These are phyloP conservation scores for Lycophotia porphyrea DNA, from an alignment of 2,888 invertebrate species.

Conservation along the genomic window DNA sequence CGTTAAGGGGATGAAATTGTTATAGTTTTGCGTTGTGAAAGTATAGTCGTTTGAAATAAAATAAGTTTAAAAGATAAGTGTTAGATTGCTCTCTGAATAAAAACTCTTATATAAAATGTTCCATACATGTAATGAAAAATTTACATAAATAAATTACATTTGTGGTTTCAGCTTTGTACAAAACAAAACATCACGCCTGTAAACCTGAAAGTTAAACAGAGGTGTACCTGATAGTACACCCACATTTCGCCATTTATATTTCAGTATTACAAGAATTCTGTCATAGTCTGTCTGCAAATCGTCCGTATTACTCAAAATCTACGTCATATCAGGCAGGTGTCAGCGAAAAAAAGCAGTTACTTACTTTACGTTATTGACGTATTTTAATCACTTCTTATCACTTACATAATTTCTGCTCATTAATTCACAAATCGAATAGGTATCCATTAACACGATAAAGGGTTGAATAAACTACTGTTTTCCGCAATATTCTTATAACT, in stretches of 20 bases:
- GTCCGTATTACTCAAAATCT: not conserved
- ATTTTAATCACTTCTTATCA: constrained; percentile 12
- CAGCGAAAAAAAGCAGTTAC: not conserved
- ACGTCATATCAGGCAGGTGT: not conserved
- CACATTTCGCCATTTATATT: not conserved
- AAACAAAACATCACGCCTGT: not conserved
- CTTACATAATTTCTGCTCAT: constrained; percentile 26
- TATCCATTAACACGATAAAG: constrained; percentile 2
- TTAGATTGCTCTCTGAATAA: not conserved
- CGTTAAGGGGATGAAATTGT: constrained; percentile 25
- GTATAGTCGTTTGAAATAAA: constrained; percentile 10
- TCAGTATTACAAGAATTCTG: not conserved
- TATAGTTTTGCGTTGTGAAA: not conserved
- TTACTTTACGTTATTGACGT: constrained; percentile 2
- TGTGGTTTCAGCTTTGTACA: not conserved
- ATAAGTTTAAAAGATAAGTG: not conserved
- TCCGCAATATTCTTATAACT: not conserved
- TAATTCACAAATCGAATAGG: constrained; percentile 21
- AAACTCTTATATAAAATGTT: not conserved
- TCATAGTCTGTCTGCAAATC: not conserved
- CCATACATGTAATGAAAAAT: not conserved
- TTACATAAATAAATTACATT: not conserved
- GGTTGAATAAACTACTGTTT: not conserved
- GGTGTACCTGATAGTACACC: not conserved
- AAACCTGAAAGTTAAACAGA: not conserved